phyloP scores from a whole-genome alignment of 1,140 invertebrate genomes.

The Lucilia sericata region DNA sequence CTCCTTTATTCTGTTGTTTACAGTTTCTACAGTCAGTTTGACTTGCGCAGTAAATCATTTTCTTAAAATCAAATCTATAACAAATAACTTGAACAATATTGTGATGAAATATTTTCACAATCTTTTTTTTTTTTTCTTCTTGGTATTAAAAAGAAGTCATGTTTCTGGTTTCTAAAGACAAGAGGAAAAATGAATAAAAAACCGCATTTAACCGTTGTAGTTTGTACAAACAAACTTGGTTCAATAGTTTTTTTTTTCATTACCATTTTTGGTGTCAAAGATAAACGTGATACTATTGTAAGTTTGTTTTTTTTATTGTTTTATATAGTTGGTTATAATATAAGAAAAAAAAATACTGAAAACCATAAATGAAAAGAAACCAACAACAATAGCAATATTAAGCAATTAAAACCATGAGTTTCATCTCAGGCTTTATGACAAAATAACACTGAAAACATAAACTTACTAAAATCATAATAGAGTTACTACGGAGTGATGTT shows the following conservation, averaged over 20 bases:
- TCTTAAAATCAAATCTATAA: slow-evolving; percentile 19
- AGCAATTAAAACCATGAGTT: slow-evolving; percentile 26
- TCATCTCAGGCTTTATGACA: neutral
- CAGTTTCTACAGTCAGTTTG: neutral
- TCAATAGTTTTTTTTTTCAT: neutral
- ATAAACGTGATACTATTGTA: slow-evolving; percentile 29
- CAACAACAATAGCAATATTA: neutral
- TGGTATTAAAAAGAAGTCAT: slow-evolving; percentile 6
- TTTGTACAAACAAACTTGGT: neutral
- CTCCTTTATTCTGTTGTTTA: neutral
- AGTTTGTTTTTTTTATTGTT: slow-evolving; percentile 1
- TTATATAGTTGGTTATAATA: neutral
- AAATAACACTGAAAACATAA: neutral
- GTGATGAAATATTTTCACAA: slow-evolving; percentile 27
- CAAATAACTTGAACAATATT: slow-evolving; percentile 6
- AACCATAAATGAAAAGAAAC: neutral
- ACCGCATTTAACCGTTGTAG: slow-evolving; percentile 24
- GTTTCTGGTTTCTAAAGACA: slow-evolving; percentile 26
- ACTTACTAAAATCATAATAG: neutral
- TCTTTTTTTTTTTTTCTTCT: slow-evolving; percentile 1
- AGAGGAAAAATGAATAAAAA: neutral
- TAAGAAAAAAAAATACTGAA: neutral
- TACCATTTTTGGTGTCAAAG: slow-evolving; percentile 29
- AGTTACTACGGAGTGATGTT: neutral
- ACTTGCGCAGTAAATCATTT: neutral